Percentiles rank a stretch among this genome's conserved stretches.
Evolutionary conservation across 2,888 invertebrate genomes (phyloP).

Genomic region (Cistogaster globosa): DNA sequence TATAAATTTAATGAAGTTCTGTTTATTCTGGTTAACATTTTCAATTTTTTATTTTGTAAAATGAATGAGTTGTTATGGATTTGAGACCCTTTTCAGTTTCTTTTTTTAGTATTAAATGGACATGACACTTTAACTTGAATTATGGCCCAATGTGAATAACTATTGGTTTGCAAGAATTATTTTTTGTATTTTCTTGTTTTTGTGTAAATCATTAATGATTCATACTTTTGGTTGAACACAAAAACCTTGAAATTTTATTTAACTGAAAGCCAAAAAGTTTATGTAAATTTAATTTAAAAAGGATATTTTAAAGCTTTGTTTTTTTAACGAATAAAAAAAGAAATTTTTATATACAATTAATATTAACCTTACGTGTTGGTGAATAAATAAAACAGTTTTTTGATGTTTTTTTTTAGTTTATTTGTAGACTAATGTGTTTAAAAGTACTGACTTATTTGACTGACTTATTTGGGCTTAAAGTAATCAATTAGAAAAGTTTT

Average conservation of each 20-base stretch:
- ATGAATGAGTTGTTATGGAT: slow-evolving; percentile 20
- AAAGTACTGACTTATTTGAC: slow-evolving; percentile 41
- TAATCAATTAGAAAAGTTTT: slow-evolving; percentile 4
- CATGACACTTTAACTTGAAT: slow-evolving; percentile 68
- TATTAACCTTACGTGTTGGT: slow-evolving; percentile 48
- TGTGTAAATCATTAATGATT: background rate
- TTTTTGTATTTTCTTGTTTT: background rate
- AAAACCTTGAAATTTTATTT: too few species aligned
- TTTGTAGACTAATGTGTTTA: too few species aligned
- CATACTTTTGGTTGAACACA: background rate
- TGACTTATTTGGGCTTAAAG: slow-evolving; percentile 12
- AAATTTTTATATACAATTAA: slow-evolving; percentile 20
- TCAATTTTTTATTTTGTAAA: background rate
- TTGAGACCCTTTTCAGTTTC: slow-evolving; percentile 57
- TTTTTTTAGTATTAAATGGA: slow-evolving; percentile 59
- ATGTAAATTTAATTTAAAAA: background rate
- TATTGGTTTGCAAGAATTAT: background rate
- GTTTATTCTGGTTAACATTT: slow-evolving; percentile 1
- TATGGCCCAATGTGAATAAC: slow-evolving; percentile 32
- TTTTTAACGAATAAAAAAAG: background rate
- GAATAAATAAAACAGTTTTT: background rate
- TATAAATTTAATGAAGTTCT: slow-evolving; percentile 17
- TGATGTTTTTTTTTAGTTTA: too few species aligned
- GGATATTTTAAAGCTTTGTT: too few species aligned
- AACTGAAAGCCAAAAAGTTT: background rate